Conservation (phyloP, 2,797 vertebrate genomes). For the Danio choprae region DNA sequence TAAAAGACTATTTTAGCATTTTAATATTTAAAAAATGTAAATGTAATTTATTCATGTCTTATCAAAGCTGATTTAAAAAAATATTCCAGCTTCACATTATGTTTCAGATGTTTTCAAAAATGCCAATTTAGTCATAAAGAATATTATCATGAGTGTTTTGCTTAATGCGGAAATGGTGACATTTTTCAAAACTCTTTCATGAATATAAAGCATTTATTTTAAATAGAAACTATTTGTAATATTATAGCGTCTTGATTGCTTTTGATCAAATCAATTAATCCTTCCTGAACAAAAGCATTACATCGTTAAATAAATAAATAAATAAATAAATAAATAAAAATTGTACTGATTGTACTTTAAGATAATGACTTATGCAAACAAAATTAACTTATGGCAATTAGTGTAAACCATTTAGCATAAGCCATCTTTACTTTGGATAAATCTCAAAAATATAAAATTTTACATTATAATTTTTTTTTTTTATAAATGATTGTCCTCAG, state of each 20-base stretch:
- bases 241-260: not conserved
- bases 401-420: not conserved
- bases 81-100: too few species aligned
- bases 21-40: too few species aligned
- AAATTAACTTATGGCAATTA: not conserved
- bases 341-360: too few species aligned
- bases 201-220: not conserved
- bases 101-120: not conserved
- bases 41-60: too few species aligned
- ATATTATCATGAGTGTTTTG: not conserved
- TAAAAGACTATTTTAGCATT: too few species aligned
- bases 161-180: not conserved
- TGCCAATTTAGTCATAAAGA: not conserved
- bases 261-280: not conserved
- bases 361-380: too few species aligned
- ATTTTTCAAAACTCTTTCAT: not conserved
- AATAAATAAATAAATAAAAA: too few species aligned
- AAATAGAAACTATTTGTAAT: not conserved
- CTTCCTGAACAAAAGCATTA: too few species aligned
- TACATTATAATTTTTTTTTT: too few species aligned
- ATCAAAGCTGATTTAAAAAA: too few species aligned
- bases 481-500: too few species aligned
- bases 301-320: too few species aligned
- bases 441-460: not conserved
- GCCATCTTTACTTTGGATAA: not conserved